A percentile compares a stretch with the other conserved stretches of the same genome.
Evolutionary conservation across 2,888 invertebrate genomes (phyloP).

Genomic region (Caenorhabditis sp.): DNA sequence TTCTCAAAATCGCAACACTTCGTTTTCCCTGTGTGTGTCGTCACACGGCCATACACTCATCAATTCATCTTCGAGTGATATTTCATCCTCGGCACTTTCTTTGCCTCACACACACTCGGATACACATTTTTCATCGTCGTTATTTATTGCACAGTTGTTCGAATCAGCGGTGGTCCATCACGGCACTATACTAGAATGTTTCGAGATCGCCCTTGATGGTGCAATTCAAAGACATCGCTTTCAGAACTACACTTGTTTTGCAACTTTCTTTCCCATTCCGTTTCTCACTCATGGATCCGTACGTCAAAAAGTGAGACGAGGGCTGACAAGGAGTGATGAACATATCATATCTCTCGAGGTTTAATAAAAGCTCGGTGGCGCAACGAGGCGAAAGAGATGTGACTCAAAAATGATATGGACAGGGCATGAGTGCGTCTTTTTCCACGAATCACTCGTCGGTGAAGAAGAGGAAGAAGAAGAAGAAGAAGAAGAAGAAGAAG

Average conservation of each 20-base stretch:
- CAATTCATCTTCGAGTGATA: constrained; percentile 45
- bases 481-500: no score
- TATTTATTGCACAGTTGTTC: constrained; percentile 58
- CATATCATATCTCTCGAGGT: constrained; percentile 37
- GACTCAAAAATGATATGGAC: constrained; percentile 36
- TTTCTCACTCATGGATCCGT: not conserved
- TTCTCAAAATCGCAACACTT: constrained; percentile 30
- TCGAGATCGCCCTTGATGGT: not conserved
- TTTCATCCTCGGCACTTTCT: constrained; percentile 52
- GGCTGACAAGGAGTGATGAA: constrained; percentile 42
- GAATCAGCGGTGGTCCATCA: constrained; percentile 17
- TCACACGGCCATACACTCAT: constrained; percentile 39
- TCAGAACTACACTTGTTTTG: constrained; percentile 9
- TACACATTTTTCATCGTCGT: constrained; percentile 47
- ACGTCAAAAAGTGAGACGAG: constrained; percentile 20
- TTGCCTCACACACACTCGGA: constrained; percentile 38
- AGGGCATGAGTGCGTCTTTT: constrained; percentile 28
- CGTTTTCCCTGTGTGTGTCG: constrained; percentile 29
- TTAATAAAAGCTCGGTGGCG: constrained; percentile 40
- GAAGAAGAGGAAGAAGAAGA: no score
- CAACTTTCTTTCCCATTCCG: constrained; percentile 7
- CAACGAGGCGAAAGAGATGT: constrained; percentile 4
- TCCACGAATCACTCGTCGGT: constrained; percentile 39
- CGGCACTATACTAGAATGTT: constrained; percentile 36
- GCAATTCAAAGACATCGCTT: not conserved